phyloP scores from a whole-genome alignment of 2,797 vertebrate genomes.

The Poliocrania exsul region DNA sequence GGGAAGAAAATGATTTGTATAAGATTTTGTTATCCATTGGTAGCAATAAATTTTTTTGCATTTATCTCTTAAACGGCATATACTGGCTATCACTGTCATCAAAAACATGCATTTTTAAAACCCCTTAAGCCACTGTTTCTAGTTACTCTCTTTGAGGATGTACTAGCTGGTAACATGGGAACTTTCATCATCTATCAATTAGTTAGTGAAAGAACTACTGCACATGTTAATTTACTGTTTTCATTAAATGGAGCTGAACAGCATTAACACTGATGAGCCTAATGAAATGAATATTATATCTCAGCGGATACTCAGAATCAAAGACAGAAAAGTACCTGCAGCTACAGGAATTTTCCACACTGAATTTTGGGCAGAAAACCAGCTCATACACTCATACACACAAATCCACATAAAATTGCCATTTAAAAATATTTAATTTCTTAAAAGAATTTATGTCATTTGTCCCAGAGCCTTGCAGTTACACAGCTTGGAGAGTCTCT shows the following conservation, averaged over 20 bases:
- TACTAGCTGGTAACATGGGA: background rate
- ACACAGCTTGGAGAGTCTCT: background rate
- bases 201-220: constrained; percentile 16
- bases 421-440: background rate
- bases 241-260: constrained; percentile 43
- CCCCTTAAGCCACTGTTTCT: background rate
- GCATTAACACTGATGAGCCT: constrained; percentile 41
- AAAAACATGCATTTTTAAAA: background rate
- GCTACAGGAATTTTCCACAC: constrained; percentile 28
- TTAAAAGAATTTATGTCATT: background rate
- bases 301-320: constrained; percentile 14
- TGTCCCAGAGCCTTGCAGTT: background rate
- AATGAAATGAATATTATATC: constrained; percentile 58
- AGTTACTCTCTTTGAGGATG: constrained; percentile 7
- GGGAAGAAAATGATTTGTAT: background rate
- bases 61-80: background rate
- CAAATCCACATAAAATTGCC: background rate
- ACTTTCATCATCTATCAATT: constrained; percentile 44
- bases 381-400: background rate
- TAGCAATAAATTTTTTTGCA: background rate
- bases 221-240: constrained; percentile 46
- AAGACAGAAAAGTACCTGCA: constrained; percentile 13
- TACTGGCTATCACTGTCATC: background rate
- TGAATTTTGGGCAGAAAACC: background rate
- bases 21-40: background rate